These are phyloP conservation scores for Hypocryptadius cinnamomeus DNA, from an alignment of 2,113 vertebrate species.

Conservation along the genomic window DNA sequence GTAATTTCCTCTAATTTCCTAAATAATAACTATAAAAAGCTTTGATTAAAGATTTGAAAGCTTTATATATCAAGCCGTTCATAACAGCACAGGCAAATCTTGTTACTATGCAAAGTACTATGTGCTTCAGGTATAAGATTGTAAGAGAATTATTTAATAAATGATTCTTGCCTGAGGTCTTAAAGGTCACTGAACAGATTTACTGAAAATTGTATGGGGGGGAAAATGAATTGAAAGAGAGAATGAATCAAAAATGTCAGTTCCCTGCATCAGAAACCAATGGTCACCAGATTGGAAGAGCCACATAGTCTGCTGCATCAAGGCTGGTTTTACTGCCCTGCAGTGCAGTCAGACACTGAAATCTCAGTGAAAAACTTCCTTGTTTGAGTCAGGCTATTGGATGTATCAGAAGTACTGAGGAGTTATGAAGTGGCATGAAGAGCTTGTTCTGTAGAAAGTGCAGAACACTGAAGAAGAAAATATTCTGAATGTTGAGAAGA, in stretches of 20 bases:
- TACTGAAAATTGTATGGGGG: background rate
- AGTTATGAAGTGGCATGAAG: accelerated
- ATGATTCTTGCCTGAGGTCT: background rate
- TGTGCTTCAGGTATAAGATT: background rate
- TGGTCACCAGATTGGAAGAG: background rate
- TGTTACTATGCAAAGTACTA: background rate
- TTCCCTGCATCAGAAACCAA: background rate
- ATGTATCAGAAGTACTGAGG: background rate
- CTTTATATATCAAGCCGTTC: background rate
- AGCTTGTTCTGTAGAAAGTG: background rate
- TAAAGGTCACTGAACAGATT: background rate
- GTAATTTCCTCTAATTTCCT: background rate
- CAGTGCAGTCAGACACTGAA: background rate
- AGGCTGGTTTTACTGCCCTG: background rate
- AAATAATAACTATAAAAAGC: background rate
- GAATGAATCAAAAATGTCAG: background rate
- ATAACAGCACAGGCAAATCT: background rate
- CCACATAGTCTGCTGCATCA: background rate
- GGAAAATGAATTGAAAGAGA: background rate
- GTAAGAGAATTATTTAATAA: background rate
- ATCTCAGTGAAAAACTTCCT: background rate
- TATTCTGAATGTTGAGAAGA: background rate
- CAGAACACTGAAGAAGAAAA: background rate
- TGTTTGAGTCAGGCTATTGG: background rate
- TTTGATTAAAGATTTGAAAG: background rate